Evolutionary conservation across 2,113 vertebrate genomes (phyloP).

Genomic region (Prunella himalayana): DNA sequence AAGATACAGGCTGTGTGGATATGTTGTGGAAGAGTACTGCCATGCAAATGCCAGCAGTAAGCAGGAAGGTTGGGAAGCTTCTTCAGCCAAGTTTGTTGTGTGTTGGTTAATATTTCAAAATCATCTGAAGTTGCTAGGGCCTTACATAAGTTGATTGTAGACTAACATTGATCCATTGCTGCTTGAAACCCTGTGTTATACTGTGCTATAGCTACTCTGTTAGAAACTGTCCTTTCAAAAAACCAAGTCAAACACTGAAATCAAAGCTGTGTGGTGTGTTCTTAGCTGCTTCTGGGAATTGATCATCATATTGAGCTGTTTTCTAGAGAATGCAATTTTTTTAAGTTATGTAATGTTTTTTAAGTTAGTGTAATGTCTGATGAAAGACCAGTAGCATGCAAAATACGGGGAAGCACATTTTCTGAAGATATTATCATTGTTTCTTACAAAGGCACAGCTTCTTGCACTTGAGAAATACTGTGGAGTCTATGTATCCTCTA

Average conservation of each 20-base stretch:
- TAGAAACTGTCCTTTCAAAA: not conserved
- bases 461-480: not conserved
- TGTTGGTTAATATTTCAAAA: not conserved
- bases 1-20: not conserved
- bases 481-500: not conserved
- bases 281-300: not conserved
- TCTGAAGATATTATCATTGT: not conserved
- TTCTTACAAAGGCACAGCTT: not conserved
- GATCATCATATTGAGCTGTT: not conserved
- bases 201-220: not conserved
- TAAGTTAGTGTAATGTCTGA: not conserved
- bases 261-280: not conserved
- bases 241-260: not conserved
- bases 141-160: not conserved
- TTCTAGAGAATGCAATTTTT: not conserved
- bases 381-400: not conserved
- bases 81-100: not conserved
- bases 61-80: not conserved
- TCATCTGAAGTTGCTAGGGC: not conserved
- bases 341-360: not conserved
- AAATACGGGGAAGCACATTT: not conserved
- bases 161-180: not conserved
- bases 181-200: not conserved
- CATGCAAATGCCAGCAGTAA: not conserved
- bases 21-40: not conserved